Conservation (phyloP, 37 sponge, comb jelly and placozoan genomes). For the Mnemiopsis leidyi region DNA sequence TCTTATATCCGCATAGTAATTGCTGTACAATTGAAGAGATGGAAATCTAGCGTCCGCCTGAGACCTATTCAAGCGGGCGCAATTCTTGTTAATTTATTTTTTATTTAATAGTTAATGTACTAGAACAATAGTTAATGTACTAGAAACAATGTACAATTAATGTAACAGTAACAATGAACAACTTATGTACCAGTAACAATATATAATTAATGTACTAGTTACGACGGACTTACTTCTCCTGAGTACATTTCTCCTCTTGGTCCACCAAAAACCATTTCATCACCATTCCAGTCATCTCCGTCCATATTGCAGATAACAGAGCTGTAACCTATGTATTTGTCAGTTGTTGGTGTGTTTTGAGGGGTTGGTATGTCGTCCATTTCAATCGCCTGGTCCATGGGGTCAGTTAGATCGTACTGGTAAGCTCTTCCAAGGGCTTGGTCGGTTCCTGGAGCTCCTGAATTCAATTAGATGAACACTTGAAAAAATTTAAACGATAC, state of each 20-base stretch:
- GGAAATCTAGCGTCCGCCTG: too few relatives aligned
- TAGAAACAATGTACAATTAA: too few relatives aligned
- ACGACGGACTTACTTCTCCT: constrained; percentile 56
- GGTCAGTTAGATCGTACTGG: background rate
- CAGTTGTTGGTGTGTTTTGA: background rate
- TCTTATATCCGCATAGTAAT: too few relatives aligned
- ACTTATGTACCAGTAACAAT: too few relatives aligned
- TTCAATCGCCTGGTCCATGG: background rate
- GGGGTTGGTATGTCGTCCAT: background rate
- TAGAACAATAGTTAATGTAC: too few relatives aligned
- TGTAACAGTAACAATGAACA: too few relatives aligned
- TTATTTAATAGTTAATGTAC: too few relatives aligned
- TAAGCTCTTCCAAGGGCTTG: constrained; percentile 5
- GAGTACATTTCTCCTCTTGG: background rate
- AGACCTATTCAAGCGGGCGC: too few relatives aligned
- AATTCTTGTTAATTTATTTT: too few relatives aligned
- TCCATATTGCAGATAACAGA: constrained; percentile 31
- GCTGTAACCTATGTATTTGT: constrained; percentile 47
- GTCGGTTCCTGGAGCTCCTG: constrained; percentile 22
- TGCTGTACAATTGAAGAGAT: too few relatives aligned
- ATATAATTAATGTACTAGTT: too few relatives aligned
- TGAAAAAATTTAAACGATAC: too few relatives aligned
- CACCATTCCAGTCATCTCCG: background rate
- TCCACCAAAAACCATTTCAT: constrained; percentile 19
- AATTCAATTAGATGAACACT: background rate